Base-by-base conservation (phyloP, 2,888 invertebrate species). In the Lordiphosa andalusiaca region DNA sequence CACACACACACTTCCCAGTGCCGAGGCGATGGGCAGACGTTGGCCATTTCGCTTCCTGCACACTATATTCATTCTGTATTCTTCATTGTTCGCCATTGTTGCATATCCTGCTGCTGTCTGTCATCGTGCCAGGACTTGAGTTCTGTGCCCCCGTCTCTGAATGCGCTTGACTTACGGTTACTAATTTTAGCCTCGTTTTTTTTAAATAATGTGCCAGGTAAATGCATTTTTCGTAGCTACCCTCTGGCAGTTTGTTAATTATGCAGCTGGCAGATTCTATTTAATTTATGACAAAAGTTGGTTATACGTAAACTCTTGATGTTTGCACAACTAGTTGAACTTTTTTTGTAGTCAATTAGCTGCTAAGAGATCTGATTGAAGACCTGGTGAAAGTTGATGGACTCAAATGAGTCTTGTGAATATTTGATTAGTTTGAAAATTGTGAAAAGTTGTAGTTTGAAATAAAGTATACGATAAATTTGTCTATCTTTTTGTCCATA, bases 41-140 rank as follows among this genome's bases (percentile, higher is more conserved):
- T 52, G 65, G 73, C 71, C 76, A 80, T 77, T 80, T 77, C 48
- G 62, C 65, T 61, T 48, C 52, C 56, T 49, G 65, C 37, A 42
- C 67, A 64, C 57, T 65, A 47, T 63, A 64, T 65, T 65, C 59
- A 60, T 62, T 64, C 56, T 64, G 57, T 49, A 65, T 73, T 59
- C 67, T 69, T 81, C 73, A 73, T 81, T 73, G 81, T 61, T 64
- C 63, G 56, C 59, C 48, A 56, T 60, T 59, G 67, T 64, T 67
- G 61, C 66, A 67, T 51, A 48, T 41, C 19, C 46, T 36, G n/a
- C 42, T 38, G 16, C 56, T 48, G 47, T 16, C 71, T 52, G 51
- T 52, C 53, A 35, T 50, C 47, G 55, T 53, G 23, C 25, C 3
- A 39, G 39, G 44, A 46, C 62, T 62, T 12, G 53, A 46, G 53